These are phyloP conservation scores for Macroramphosus scolopax DNA, from an alignment of 2,797 vertebrate genomes.

Conservation along the genomic window DNA sequence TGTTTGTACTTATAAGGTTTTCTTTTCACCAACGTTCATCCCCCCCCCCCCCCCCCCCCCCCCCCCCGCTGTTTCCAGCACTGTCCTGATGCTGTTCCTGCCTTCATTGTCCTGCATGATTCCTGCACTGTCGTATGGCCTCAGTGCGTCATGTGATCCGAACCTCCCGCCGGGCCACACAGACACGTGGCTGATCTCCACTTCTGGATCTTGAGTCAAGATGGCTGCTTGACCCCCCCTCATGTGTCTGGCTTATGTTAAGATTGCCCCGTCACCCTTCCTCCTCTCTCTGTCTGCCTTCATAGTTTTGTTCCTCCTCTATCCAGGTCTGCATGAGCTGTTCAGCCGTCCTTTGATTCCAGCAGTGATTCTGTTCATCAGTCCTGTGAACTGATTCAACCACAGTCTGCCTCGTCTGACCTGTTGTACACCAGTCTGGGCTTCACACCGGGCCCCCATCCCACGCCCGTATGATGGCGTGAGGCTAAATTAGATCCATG, in stretches of 20 bases:
- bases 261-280: neutral
- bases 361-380: neutral
- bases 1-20: no score
- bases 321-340: constrained; percentile 57
- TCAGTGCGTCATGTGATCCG: neutral
- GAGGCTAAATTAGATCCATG: neutral
- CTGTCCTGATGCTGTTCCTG: constrained; percentile 12
- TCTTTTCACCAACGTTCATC: no score
- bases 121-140: constrained; percentile 2
- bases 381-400: neutral
- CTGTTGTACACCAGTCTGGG: neutral
- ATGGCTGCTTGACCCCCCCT: constrained; percentile 16
- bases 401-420: constrained; percentile 30
- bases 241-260: neutral
- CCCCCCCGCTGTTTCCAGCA: constrained; percentile 2
- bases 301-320: constrained; percentile 18
- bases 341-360: neutral
- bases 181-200: constrained; percentile 10
- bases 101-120: constrained; percentile 46
- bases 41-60: neutral
- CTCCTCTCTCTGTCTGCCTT: neutral
- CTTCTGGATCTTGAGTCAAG: constrained; percentile 21
- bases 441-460: no score
- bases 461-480: no score
- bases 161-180: constrained; percentile 4